Percentiles rank a stretch among this genome's conserved stretches.
Evolutionary conservation across 2,888 invertebrate genomes (phyloP).

Genomic region (Tiliacea aurago): DNA sequence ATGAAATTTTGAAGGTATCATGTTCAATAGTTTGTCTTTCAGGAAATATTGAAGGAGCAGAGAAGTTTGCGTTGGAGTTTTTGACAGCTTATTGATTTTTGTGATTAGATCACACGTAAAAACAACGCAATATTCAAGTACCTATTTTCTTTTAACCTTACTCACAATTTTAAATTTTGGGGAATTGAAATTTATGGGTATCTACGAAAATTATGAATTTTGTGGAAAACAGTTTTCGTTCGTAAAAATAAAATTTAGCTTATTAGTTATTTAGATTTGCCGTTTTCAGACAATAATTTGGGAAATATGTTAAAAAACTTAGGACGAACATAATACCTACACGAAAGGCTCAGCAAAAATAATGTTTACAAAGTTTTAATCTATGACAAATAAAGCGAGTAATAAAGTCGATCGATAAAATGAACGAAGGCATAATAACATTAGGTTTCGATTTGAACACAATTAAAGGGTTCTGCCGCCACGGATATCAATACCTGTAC

Average conservation of each 20-base stretch:
- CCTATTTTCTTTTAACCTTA: too few species aligned
- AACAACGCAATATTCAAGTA: too few species aligned
- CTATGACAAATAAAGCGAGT: constrained; percentile 79
- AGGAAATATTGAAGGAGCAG: not conserved
- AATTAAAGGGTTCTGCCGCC: constrained; percentile 76
- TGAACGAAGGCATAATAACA: constrained; percentile 73
- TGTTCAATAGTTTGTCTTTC: too few species aligned
- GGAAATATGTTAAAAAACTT: not conserved
- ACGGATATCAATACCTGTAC: constrained; percentile 71
- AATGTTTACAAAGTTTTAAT: constrained; percentile 57
- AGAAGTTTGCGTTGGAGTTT: too few species aligned
- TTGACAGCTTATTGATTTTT: too few species aligned
- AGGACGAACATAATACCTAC: not conserved
- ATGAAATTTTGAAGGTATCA: not conserved
- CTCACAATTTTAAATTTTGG: not conserved
- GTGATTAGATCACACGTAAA: not conserved
- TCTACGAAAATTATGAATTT: not conserved
- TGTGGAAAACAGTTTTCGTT: not conserved
- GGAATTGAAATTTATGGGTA: too few species aligned
- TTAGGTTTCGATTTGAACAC: constrained; percentile 73
- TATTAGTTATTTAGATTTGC: not conserved
- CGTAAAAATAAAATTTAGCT: not conserved
- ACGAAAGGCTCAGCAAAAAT: not conserved
- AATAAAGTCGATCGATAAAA: constrained; percentile 76
- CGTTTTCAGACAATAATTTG: not conserved